Conservation (phyloP, 1,140 invertebrate genomes). For the Leptoteleia sp. region DNA sequence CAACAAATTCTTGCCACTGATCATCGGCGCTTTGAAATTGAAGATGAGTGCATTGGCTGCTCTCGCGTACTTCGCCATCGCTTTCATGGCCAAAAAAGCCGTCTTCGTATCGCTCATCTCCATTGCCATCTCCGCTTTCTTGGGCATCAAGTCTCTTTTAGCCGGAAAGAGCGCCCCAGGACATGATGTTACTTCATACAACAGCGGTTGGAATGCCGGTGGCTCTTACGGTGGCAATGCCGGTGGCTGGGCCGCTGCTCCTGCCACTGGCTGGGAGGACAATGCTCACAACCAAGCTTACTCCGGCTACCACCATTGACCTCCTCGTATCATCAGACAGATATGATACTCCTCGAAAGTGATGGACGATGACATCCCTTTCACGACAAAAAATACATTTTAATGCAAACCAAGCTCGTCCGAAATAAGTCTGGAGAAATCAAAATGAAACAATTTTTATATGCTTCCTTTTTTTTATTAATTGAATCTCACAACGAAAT, state of each 20-base stretch:
- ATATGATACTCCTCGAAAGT: constrained; percentile 28
- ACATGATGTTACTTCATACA: constrained; percentile 74
- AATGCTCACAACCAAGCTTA: constrained; percentile 72
- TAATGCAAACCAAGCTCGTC: constrained; percentile 26
- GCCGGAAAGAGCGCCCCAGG: constrained; percentile 71
- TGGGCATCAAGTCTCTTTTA: constrained; percentile 82
- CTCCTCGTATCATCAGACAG: constrained; percentile 2
- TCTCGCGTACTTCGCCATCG: constrained; percentile 83
- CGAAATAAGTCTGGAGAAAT: constrained; percentile 18
- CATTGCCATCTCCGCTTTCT: constrained; percentile 84
- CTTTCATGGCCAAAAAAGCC: constrained; percentile 85
- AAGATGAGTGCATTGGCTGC: constrained; percentile 83
- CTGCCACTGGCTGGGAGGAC: constrained; percentile 71
- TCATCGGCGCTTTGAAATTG: constrained; percentile 82
- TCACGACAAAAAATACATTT: constrained; percentile 23
- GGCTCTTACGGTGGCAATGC: constrained; percentile 66
- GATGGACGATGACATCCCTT: constrained; percentile 8
- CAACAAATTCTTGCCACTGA: constrained; percentile 83
- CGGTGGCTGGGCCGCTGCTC: constrained; percentile 72
- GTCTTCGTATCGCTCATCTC: constrained; percentile 84
- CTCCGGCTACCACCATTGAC: constrained; percentile 71
- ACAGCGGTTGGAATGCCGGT: constrained; percentile 73
- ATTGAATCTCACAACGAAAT: background rate
- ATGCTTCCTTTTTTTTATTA: constrained; percentile 1
- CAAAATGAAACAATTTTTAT: constrained; percentile 27